A percentile compares a stretch with the other conserved stretches of the same genome.
phyloP scores from a whole-genome alignment of 1,140 invertebrate species.

The Conus ventricosus region DNA sequence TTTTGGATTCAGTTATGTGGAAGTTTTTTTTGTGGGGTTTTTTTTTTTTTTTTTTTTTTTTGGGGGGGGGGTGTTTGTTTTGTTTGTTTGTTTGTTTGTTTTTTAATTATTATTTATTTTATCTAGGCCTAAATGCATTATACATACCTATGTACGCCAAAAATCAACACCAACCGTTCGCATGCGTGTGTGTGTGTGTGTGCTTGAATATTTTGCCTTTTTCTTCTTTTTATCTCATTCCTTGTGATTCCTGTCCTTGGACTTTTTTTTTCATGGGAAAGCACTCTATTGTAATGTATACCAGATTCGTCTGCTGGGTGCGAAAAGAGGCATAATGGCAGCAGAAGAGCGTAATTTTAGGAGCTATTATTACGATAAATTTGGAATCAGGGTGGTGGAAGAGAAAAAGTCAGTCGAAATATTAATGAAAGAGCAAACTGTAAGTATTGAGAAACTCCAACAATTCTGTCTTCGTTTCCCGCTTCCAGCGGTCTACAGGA shows the following conservation, averaged over 20 bases:
- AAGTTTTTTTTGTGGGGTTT: no score
- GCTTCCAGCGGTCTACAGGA: conserved; percentile 87
- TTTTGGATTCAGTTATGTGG: no score
- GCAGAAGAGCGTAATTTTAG: conserved; percentile 85
- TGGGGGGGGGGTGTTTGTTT: no score
- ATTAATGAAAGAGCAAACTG: conserved; percentile 88
- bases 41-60: no score
- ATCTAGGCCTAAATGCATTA: no score
- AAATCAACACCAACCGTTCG: no score
- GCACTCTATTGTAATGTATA: not conserved
- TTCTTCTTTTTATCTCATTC: not conserved
- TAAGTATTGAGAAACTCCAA: conserved; percentile 87
- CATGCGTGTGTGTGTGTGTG: no score
- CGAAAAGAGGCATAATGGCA: not conserved
- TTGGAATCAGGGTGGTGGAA: conserved; percentile 91
- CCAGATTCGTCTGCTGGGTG: not conserved
- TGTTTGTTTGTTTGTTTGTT: no score
- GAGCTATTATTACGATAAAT: conserved; percentile 92
- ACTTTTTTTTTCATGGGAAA: not conserved
- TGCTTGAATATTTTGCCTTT: not conserved
- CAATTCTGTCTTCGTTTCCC: conserved; percentile 90
- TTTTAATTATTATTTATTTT: no score
- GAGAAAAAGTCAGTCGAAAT: conserved; percentile 95
- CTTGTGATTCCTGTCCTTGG: not conserved
- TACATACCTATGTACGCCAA: no score